Evolutionary conservation across 2,888 invertebrate genomes (phyloP), one percentile per base, ranked within the genome.

Genomic region (Baronia brevicornis): DNA sequence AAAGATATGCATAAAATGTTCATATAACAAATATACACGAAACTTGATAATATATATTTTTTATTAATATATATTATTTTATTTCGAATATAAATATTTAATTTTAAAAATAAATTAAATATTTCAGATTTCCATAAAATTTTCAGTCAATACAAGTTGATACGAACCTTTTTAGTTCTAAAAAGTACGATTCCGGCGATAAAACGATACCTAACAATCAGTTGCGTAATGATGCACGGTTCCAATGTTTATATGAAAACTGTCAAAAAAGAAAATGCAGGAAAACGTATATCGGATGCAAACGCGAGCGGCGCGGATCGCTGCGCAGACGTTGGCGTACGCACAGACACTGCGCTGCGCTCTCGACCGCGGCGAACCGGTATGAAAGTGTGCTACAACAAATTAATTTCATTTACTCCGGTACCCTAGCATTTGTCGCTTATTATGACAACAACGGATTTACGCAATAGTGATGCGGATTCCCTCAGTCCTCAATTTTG

Each of bases 331-430:
- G 67, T 54, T 70, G 66, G 59, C 71, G 61, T 61, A 62, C 60
- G 59, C 56, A 51, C 60, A 53, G 53, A 48, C 62, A 74, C 72
- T 74, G 72, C 55, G 62, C 51, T 36, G 42, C 41, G 40, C 43
- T n/a, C n/a, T n/a, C n/a, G n/a, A n/a, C n/a, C 29, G 20, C 34
- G 34, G 31, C 41, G 41, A 41, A 60, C 69, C 66, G 60, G 58
- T 64, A 67, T 63, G 77, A 79, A 79, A 79, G 77, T 77, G 58
- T 64, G 62, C 60, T 64, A 60, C 60, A 59, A 60, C 67, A 62
- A 68, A 70, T 71, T 73, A 73, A 73, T 72, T 70, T 72, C 72
- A 74, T 69, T 74, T 72, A 69, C 67, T 57, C 55, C 59, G 56
- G 60, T 58, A 60, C 62, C 60, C 60, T 64, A 71, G 64, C 65